Evolutionary conservation across 2,888 invertebrate genomes (phyloP).

Genomic region (Noctua comes): DNA sequence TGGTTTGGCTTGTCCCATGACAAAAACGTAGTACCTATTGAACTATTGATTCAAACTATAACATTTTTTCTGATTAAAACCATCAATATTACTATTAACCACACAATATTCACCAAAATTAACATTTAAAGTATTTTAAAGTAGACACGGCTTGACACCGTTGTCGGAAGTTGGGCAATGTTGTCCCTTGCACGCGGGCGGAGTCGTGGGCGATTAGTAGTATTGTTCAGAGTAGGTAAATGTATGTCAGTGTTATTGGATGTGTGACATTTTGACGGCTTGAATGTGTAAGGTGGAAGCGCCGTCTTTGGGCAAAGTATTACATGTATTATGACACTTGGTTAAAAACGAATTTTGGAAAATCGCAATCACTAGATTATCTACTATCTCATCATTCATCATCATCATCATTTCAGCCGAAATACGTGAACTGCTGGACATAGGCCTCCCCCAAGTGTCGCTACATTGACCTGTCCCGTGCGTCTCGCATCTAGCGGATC

Average conservation of each 20-base stretch:
- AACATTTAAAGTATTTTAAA: constrained; percentile 30
- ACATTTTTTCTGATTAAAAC: background rate
- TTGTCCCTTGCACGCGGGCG: constrained; percentile 55
- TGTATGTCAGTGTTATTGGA: constrained; percentile 20
- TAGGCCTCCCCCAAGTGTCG: too few species aligned
- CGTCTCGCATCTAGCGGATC: too few species aligned
- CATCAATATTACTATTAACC: background rate
- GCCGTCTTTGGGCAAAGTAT: background rate
- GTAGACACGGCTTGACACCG: constrained; percentile 31
- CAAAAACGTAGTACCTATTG: background rate
- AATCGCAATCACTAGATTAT: background rate
- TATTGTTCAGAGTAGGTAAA: constrained; percentile 15
- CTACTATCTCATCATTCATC: too few species aligned
- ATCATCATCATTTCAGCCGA: too few species aligned
- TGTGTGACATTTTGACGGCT: constrained; percentile 32
- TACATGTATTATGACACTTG: background rate
- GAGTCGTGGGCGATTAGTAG: constrained; percentile 52
- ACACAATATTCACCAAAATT: constrained; percentile 23
- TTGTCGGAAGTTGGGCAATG: constrained; percentile 46
- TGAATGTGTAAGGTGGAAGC: background rate
- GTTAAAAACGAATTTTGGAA: background rate
- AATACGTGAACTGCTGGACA: too few species aligned
- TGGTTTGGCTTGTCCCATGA: background rate
- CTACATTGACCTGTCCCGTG: too few species aligned
- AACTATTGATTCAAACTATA: background rate